Conservation (phyloP, 2,113 vertebrate genomes). For the Odocoileus hemionus region DNA sequence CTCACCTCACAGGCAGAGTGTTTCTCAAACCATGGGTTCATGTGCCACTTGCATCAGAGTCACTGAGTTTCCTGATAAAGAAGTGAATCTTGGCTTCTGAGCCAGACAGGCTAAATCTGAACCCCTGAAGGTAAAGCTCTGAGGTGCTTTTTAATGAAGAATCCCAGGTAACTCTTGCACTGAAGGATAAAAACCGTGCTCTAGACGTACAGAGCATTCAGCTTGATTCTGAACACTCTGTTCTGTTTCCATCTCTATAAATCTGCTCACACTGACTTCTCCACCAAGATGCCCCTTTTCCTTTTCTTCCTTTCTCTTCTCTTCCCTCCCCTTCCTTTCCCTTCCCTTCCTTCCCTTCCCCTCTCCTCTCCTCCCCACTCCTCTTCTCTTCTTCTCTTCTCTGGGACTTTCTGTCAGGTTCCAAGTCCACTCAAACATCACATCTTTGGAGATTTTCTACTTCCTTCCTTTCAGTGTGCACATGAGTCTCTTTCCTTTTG, state of each 20-base stretch:
- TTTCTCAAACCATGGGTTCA: not conserved
- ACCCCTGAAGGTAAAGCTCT: not conserved
- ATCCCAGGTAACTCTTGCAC: not conserved
- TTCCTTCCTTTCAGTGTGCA: not conserved
- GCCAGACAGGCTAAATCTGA: not conserved
- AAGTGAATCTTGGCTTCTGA: not conserved
- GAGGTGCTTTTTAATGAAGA: not conserved
- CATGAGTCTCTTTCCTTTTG: not conserved
- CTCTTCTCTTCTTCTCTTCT: not conserved
- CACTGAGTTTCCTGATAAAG: not conserved
- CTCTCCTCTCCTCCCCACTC: not conserved
- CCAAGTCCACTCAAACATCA: rapidly evolving
- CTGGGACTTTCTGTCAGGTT: not conserved
- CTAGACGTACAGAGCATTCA: not conserved
- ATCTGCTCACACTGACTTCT: not conserved
- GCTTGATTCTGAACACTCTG: rapidly evolving
- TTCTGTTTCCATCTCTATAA: not conserved
- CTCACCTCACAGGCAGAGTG: not conserved
- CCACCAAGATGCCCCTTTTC: not conserved
- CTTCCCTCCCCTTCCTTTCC: too few relatives aligned
- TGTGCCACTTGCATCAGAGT: not conserved
- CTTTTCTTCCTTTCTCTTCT: not conserved
- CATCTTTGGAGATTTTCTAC: not conserved
- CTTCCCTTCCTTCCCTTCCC: too few relatives aligned
- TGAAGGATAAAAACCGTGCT: not conserved